phyloP scores from a whole-genome alignment of 2,113 vertebrate species.

The Myotis lucifugus region DNA sequence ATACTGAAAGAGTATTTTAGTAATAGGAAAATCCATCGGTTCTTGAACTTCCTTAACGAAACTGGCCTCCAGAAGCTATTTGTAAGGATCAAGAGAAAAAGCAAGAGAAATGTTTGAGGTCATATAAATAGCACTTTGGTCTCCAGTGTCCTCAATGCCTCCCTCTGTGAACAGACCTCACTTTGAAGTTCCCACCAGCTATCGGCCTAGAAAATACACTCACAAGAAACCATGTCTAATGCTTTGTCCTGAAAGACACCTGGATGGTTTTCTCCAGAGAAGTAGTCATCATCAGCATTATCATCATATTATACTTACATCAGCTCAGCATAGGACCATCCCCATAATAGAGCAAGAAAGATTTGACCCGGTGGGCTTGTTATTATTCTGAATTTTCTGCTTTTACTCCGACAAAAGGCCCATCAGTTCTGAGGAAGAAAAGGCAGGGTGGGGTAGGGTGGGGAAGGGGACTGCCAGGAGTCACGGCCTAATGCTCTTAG shows the following conservation, averaged over 20 bases:
- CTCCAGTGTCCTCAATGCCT: constrained; percentile 9
- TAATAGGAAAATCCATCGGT: background rate
- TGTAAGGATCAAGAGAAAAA: constrained; percentile 45
- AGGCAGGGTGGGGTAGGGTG: background rate
- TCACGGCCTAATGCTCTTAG: constrained; percentile 69
- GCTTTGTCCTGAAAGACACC: constrained; percentile 37
- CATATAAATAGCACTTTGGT: constrained; percentile 35
- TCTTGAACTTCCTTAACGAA: constrained; percentile 15
- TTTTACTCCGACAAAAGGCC: constrained; percentile 28
- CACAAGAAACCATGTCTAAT: constrained; percentile 51
- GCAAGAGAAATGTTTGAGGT: constrained; percentile 31
- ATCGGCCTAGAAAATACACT: constrained; percentile 56
- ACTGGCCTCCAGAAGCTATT: constrained; percentile 6
- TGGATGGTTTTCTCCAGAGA: background rate
- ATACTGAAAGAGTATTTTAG: background rate
- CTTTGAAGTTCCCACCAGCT: constrained; percentile 55
- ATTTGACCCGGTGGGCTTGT: constrained; percentile 8
- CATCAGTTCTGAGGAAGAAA: constrained; percentile 40
- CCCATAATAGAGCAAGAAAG: background rate
- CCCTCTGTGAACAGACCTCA: constrained; percentile 52
- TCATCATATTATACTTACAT: background rate
- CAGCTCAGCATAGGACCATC: background rate
- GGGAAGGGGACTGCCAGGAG: constrained; percentile 41
- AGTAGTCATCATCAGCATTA: background rate
- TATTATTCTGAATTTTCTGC: constrained; percentile 45